phyloP scores from a whole-genome alignment of 2,797 vertebrate genomes.

The Pipistrellus pipistrellus region DNA sequence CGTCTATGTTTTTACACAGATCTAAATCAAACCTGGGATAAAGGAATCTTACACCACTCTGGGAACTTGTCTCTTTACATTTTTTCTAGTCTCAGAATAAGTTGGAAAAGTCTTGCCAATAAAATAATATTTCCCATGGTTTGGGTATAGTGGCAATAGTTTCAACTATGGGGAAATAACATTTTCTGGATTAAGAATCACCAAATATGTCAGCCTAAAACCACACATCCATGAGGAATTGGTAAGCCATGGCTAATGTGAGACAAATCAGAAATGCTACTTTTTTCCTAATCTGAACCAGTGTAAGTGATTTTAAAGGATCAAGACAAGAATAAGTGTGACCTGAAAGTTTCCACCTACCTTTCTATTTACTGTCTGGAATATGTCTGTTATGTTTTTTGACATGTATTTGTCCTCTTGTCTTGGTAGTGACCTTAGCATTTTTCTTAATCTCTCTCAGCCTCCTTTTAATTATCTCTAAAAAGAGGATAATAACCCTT shows the following conservation, averaged over 20 bases:
- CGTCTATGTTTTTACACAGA: not conserved
- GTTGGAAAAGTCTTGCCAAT: not conserved
- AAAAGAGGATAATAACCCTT: not conserved
- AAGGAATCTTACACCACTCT: not conserved
- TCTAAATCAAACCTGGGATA: not conserved
- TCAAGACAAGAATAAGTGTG: not conserved
- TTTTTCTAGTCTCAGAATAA: not conserved
- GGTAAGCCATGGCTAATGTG: not conserved
- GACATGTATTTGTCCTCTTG: not conserved
- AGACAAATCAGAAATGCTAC: not conserved
- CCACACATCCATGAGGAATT: not conserved
- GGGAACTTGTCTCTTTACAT: not conserved
- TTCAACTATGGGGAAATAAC: not conserved
- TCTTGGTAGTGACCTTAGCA: not conserved
- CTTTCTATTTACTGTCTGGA: not conserved
- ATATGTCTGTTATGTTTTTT: too few species aligned
- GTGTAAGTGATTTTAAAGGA: not conserved
- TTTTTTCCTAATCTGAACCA: not conserved
- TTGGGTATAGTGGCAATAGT: not conserved
- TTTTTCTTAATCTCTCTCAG: not conserved
- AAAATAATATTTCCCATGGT: not conserved
- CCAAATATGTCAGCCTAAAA: not conserved
- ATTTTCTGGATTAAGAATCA: not conserved
- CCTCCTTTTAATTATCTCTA: not conserved
- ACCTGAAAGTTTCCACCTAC: not conserved